Evolutionary conservation across 2,113 vertebrate genomes (phyloP).

Genomic region (Arothron firmamentum): DNA sequence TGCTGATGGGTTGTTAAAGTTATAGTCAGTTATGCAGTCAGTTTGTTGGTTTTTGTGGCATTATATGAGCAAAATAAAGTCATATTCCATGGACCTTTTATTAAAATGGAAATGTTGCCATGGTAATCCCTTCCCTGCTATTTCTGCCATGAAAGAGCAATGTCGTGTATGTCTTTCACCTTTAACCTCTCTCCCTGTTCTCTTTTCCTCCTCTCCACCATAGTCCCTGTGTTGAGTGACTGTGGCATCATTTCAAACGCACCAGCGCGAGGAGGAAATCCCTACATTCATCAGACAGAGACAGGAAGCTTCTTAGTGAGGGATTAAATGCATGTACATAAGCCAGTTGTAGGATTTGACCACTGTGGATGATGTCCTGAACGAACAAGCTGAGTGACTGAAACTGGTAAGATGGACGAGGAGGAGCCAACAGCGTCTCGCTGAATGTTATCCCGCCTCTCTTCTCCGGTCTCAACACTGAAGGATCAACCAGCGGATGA

Average conservation of each 20-base stretch:
- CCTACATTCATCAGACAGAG: constrained; percentile 53
- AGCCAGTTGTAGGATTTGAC: constrained; percentile 24
- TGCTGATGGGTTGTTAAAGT: constrained; percentile 41
- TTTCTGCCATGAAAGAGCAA: too few species aligned
- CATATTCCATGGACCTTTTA: neutral
- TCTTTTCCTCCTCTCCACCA: constrained; percentile 13
- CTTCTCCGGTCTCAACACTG: constrained; percentile 9
- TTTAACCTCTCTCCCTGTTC: constrained; percentile 3
- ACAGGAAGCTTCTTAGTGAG: constrained; percentile 58
- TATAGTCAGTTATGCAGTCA: constrained; percentile 3
- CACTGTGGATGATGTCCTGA: constrained; percentile 21
- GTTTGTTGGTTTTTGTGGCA: constrained; percentile 11
- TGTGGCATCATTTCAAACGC: constrained; percentile 26
- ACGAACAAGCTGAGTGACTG: constrained; percentile 33
- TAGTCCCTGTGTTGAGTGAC: constrained; percentile 36
- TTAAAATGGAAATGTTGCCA: constrained; percentile 1
- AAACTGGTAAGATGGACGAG: constrained; percentile 49
- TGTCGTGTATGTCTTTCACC: too few species aligned
- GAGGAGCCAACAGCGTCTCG: constrained; percentile 56
- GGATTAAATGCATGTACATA: constrained; percentile 45
- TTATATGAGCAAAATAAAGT: neutral
- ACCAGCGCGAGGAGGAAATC: constrained; percentile 41
- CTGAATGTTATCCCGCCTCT: constrained; percentile 38
- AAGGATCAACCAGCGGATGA: constrained; percentile 25
- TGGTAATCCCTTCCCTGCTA: neutral